Base-by-base conservation (phyloP, 2,888 invertebrate genomes). In the Antheraea yamamai region DNA sequence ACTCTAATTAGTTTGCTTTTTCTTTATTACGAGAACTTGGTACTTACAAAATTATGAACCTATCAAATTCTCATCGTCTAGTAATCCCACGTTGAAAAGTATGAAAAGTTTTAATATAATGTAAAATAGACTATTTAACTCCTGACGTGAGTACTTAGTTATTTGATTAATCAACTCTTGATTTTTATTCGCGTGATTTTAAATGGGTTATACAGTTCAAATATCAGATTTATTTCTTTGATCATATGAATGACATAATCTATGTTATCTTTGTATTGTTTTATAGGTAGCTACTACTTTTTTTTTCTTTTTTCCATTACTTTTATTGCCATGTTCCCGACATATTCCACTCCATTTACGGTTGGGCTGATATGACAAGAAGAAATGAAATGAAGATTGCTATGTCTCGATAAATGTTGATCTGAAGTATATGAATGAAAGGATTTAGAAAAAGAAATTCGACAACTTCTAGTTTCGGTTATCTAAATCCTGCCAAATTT, bases 371-470 rank as follows among this genome's bases (percentile, higher is more conserved):
- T 39, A 35, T 68, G 68, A 68, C 68, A 68, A 39, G 68, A 39
- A 68, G 35, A 35, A 35, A 68, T 68, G 30, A 68, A 68, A 68
- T 68, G 35, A 39, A 68, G 35, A 68, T 68, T 20, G 39, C 39
- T 39, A 35, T 35, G 35, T 68, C 68, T 68, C 68, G 68, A 68
- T 68, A 68, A 64, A 64, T 68, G 39, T 68, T 68, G 68, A 35
- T 39, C 18, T 68, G 35, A 20, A 39, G 20, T 23, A 68, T 35
- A 20, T 35, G 68, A 68, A 68, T 20, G 39, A 39, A 20, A 20
- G 68, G 39, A 68, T 35, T 39, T 39, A 39, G 20, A 68, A 68
- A 35, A 35, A 35, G 68, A 35, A 68, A 68, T 16, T 35, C 39
- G 30, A 18, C 68, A 20, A 20, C 14, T 68, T 30, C 2, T 35